These are phyloP conservation scores for Bathynomus jamesi DNA, from an alignment of 1,140 invertebrate species.

Conservation along the genomic window DNA sequence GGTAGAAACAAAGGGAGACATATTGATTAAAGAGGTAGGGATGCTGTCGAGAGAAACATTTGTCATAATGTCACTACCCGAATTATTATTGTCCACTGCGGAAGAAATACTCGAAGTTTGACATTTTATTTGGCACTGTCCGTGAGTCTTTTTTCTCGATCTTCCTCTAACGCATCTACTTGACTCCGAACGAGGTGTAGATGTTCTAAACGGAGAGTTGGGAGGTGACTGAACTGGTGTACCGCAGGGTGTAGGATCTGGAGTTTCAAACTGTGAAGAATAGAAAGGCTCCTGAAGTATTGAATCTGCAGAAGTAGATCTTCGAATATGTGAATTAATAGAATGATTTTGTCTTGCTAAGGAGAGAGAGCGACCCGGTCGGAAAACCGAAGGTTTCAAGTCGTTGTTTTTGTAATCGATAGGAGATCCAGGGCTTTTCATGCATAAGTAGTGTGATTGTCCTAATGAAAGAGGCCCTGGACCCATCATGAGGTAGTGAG, in stretches of 20 bases:
- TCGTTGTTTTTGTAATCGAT: constrained; percentile 10
- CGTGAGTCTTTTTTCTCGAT: constrained; percentile 30
- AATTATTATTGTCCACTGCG: background rate
- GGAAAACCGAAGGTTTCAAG: constrained; percentile 18
- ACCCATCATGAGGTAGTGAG: constrained; percentile 31
- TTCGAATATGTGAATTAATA: constrained; percentile 14
- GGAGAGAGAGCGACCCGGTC: constrained; percentile 27
- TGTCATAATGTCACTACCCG: background rate
- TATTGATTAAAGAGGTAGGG: constrained; percentile 13
- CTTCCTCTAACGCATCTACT: constrained; percentile 41
- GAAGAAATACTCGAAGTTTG: background rate
- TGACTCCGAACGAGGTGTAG: constrained; percentile 15
- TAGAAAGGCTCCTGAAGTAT: constrained; percentile 20
- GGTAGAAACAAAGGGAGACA: background rate
- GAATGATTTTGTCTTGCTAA: constrained; percentile 14
- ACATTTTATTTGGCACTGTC: constrained; percentile 23
- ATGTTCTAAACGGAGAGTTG: constrained; percentile 13
- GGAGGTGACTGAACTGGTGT: constrained; percentile 10
- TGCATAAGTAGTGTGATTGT: constrained; percentile 16
- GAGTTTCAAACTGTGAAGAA: constrained; percentile 21
- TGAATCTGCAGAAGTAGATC: constrained; percentile 35
- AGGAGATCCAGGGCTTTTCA: background rate
- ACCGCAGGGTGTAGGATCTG: constrained; percentile 19
- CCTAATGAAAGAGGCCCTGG: constrained; percentile 11
- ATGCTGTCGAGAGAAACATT: constrained; percentile 4